Evolutionary conservation across 2,113 vertebrate genomes (phyloP), one percentile per base, ranked within the genome.

Genomic region (Leucosticte australis): DNA sequence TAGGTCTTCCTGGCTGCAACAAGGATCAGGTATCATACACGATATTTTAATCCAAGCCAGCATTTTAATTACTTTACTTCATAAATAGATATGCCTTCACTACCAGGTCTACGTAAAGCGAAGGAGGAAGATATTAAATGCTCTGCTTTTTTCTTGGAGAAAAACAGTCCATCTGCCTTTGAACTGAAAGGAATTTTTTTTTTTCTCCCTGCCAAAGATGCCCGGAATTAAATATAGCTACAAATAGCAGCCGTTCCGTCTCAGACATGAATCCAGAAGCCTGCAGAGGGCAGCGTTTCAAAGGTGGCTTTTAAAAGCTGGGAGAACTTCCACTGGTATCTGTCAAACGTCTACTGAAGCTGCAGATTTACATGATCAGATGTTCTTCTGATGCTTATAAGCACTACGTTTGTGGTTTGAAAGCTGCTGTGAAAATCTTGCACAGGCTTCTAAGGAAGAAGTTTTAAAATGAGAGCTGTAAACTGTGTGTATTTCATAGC

Each of bases 1-100:
- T 30, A 98, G 75, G 0, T 89, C 71, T 50, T 97, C 74, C 26
- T 92, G 67, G 76, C 98, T 99, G 88, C 53, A 95, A 80, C 31
- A 95, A 82, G 22, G 60, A 76, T 31, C 57, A 83, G 35, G 39
- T 68, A 21, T 77, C 52, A 83, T 11, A n/a, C 31, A 69, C 46
- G 47, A 46, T 0, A 1, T 30, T 59, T 76, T 3, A 35, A 14
- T 23, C 41, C 37, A 70, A 63, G 52, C n/a, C 56, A 90, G 22
- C 19, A 37, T 89, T 83, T 71, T 19, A 64, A 75, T 11, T 60
- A 10, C 62, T 92, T 63, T 67, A 18, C 14, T 74, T 81, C 56
- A 37, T 44, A 59, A 77, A 59, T 3, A 92, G 55, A 44, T 3
- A 49, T 52, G 15, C 17, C 53, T 78, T 92, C 83, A 59, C 42